Conservation (phyloP, 2,113 vertebrate species). For the Cacatua alba region DNA sequence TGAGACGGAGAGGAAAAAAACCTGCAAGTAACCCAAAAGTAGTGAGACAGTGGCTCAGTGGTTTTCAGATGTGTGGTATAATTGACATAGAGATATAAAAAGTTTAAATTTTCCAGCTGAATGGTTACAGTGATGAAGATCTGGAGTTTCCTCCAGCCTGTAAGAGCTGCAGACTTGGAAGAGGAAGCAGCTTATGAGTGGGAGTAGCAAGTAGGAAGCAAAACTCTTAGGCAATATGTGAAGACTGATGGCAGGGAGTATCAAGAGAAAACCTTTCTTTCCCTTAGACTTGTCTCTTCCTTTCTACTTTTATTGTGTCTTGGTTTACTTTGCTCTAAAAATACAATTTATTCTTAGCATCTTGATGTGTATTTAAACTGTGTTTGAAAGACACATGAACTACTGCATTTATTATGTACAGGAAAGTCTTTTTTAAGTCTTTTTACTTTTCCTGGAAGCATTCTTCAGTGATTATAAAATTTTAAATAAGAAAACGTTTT, state of each 20-base stretch:
- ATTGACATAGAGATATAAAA: not conserved
- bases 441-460: not conserved
- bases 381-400: not conserved
- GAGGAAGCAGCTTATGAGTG: not conserved
- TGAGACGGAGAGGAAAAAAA: not conserved
- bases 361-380: not conserved
- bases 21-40: not conserved
- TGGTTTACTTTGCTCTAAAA: not conserved
- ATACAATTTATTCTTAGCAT: not conserved
- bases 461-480: not conserved
- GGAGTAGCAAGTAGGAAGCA: not conserved
- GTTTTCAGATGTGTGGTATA: not conserved
- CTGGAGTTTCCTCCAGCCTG: not conserved
- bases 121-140: not conserved
- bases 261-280: not conserved
- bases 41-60: not conserved
- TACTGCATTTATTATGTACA: not conserved
- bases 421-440: not conserved
- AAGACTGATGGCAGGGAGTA: not conserved
- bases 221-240: not conserved
- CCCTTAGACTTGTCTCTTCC: not conserved
- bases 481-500: not conserved
- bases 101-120: not conserved
- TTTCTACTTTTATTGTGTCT: not conserved
- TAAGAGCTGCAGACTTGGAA: not conserved